These are phyloP conservation scores for Lamellibrachia columna DNA, from an alignment of 2,888 invertebrate genomes.

Conservation along the genomic window DNA sequence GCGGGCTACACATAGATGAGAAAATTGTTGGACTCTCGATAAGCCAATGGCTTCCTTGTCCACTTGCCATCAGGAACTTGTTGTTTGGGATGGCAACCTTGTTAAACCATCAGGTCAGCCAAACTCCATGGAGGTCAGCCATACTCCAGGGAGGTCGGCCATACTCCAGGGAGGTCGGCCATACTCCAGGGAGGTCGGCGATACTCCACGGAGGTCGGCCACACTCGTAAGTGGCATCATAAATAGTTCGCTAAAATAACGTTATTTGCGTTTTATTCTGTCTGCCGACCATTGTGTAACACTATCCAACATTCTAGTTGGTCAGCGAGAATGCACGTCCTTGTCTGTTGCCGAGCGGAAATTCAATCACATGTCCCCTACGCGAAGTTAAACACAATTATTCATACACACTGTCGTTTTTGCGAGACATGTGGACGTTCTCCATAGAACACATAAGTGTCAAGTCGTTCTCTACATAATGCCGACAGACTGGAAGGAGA, in stretches of 20 bases:
- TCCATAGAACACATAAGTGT: neutral
- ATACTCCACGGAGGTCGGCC: neutral
- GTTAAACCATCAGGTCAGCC: too few relatives aligned
- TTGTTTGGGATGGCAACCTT: too few relatives aligned
- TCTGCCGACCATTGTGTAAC: neutral
- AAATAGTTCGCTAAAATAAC: neutral
- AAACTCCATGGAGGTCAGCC: neutral
- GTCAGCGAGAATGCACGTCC: neutral
- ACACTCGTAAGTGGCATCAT: neutral
- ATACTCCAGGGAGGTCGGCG: neutral
- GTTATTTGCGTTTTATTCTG: neutral
- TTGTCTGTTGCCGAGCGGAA: neutral
- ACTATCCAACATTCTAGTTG: neutral
- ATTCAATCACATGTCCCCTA: neutral
- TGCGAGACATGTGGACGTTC: neutral
- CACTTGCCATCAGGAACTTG: too few relatives aligned
- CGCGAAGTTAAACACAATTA: neutral
- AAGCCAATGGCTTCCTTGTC: too few relatives aligned
- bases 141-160: neutral
- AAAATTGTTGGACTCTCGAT: too few relatives aligned
- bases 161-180: neutral
- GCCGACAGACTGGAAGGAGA: neutral
- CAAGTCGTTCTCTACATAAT: neutral
- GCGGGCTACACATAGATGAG: too few relatives aligned
- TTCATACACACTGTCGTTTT: neutral